phyloP scores from a whole-genome alignment of 2,888 invertebrate genomes.

The Pristionchus exspectatus region DNA sequence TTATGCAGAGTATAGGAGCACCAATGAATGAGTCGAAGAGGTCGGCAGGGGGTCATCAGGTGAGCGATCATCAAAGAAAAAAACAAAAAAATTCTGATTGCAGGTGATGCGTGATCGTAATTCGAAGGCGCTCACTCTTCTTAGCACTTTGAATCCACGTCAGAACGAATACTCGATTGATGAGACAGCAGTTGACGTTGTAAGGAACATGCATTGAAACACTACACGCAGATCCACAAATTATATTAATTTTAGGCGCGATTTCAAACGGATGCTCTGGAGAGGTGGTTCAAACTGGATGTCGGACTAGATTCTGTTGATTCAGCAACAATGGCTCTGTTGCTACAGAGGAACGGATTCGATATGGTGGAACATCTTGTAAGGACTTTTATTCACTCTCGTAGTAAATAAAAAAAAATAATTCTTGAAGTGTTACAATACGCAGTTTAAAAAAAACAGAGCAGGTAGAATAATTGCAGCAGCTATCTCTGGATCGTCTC shows the following conservation, averaged over 20 bases:
- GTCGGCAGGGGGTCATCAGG: constrained; percentile 14
- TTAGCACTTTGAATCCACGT: constrained; percentile 54
- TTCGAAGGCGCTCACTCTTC: constrained; percentile 68
- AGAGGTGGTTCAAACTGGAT: constrained; percentile 56
- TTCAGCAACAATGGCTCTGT: constrained; percentile 56
- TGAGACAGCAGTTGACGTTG: constrained; percentile 18
- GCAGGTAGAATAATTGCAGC: not conserved
- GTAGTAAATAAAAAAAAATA: too few species aligned
- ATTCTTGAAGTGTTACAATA: too few species aligned
- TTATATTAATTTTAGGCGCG: not conserved
- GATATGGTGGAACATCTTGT: constrained; percentile 60
- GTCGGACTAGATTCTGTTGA: constrained; percentile 58
- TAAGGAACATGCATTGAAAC: not conserved
- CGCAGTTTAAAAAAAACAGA: not conserved
- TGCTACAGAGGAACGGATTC: constrained; percentile 61
- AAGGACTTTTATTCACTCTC: too few species aligned
- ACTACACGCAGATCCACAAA: not conserved
- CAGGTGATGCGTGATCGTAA: constrained; percentile 66
- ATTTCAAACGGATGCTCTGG: constrained; percentile 52
- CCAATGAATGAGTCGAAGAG: constrained; percentile 57
- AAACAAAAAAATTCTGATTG: not conserved
- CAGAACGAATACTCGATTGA: constrained; percentile 39
- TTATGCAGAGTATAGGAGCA: constrained; percentile 69
- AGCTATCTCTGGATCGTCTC: constrained; percentile 35
- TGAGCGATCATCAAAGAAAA: not conserved